Evolutionary conservation across 2,888 invertebrate genomes (phyloP).

Genomic region (Drosophila anceps): DNA sequence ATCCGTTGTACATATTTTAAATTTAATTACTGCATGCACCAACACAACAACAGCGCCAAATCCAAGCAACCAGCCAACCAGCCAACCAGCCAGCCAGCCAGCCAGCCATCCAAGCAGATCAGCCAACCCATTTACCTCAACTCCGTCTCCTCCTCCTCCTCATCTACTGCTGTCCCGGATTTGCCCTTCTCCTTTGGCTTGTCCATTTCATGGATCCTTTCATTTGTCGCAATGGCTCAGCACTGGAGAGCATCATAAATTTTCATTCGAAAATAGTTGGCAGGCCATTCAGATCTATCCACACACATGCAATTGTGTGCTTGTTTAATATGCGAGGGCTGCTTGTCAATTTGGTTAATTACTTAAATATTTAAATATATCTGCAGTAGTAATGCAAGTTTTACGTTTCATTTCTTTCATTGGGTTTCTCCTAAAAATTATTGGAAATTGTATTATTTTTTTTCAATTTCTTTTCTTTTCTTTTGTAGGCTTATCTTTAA

Average conservation of each 20-base stretch:
- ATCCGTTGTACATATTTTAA: slow-evolving; percentile 74
- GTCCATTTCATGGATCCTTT: slow-evolving; percentile 50
- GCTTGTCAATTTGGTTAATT: background rate
- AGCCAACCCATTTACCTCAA: slow-evolving; percentile 20
- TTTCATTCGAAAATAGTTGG: slow-evolving; percentile 68
- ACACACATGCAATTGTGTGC: slow-evolving; percentile 21
- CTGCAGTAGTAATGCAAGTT: no score
- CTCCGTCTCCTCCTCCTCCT: background rate
- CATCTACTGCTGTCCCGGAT: background rate
- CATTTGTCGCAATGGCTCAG: slow-evolving; percentile 63
- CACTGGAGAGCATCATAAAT: slow-evolving; percentile 56
- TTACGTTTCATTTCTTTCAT: no score
- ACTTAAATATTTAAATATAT: background rate
- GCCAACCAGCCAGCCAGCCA: slow-evolving; percentile 43
- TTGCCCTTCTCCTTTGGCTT: background rate
- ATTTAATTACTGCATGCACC: slow-evolving; percentile 72
- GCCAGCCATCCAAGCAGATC: slow-evolving; percentile 47
- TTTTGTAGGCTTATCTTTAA: no score
- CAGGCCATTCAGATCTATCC: slow-evolving; percentile 62
- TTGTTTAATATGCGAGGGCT: slow-evolving; percentile 47
- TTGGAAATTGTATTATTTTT: background rate
- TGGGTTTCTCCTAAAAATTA: no score
- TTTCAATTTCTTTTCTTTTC: no score
- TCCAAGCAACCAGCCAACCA: slow-evolving; percentile 58
- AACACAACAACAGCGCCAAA: slow-evolving; percentile 52